Evolutionary conservation across 2,797 vertebrate species (phyloP).

Genomic region (Mormyrus proboscirostris): DNA sequence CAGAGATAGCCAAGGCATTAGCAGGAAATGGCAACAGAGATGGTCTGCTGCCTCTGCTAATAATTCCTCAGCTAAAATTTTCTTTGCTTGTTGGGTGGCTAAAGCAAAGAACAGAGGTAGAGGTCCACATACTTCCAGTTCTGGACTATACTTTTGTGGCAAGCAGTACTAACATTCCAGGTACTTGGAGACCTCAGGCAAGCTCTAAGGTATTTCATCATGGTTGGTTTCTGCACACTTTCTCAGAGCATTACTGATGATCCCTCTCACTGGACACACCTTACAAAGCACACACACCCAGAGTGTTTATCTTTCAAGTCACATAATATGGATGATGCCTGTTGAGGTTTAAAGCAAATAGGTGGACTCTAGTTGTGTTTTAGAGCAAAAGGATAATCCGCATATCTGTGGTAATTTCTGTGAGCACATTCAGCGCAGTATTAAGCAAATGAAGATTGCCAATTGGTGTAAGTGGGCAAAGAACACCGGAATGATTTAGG

Average conservation of each 20-base stretch:
- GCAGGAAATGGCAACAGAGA: not conserved
- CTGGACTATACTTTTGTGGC: not conserved
- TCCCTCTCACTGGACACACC: not conserved
- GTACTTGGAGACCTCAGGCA: not conserved
- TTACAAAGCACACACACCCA: not conserved
- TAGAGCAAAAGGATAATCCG: not conserved
- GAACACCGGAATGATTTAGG: constrained; percentile 1
- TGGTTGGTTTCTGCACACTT: not conserved
- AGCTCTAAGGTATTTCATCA: not conserved
- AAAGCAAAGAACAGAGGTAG: not conserved
- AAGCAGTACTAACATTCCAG: not conserved
- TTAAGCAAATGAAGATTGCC: not conserved
- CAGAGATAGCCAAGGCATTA: not conserved
- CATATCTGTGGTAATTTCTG: not conserved
- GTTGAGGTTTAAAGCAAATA: not conserved
- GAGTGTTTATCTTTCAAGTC: not conserved
- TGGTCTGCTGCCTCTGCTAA: not conserved
- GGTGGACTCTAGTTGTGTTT: not conserved
- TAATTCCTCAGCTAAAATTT: not conserved
- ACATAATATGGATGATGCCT: not conserved
- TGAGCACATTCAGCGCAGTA: not conserved
- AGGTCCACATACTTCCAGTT: not conserved
- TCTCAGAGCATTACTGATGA: not conserved
- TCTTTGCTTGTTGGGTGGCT: not conserved
- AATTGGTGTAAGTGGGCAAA: not conserved